Evolutionary conservation across 2,888 invertebrate genomes (phyloP).

Genomic region (Lamproptera curius): DNA sequence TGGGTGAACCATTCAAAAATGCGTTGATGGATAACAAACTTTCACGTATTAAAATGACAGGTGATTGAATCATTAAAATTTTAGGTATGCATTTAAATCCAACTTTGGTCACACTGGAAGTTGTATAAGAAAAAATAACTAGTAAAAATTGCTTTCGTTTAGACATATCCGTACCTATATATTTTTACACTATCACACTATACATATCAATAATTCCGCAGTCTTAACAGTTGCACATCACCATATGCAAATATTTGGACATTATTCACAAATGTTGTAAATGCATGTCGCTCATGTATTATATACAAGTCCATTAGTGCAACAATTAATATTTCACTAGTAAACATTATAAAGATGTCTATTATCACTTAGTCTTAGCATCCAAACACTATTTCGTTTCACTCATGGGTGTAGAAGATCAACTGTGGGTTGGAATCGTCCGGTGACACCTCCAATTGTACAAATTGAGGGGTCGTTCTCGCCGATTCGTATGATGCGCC

Average conservation of each 20-base stretch:
- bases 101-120: conserved; percentile 16
- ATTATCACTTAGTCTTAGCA: not conserved
- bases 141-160: conserved; percentile 18
- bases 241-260: conserved; percentile 13
- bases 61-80: no score
- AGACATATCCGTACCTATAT: conserved; percentile 8
- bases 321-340: conserved; percentile 17
- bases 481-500: conserved; percentile 66
- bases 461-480: conserved; percentile 65
- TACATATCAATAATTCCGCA: conserved; percentile 15
- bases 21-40: no score
- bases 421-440: conserved; percentile 86
- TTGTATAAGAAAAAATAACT: conserved; percentile 23
- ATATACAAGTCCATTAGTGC: conserved; percentile 14
- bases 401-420: conserved; percentile 90
- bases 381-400: conserved; percentile 29
- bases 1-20: no score
- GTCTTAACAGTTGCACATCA: conserved; percentile 15
- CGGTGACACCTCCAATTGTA: conserved; percentile 67
- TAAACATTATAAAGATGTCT: conserved; percentile 5
- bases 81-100: no score
- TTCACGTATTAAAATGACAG: no score
- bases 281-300: conserved; percentile 18
- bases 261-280: conserved; percentile 19
- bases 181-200: conserved; percentile 17